phyloP scores from a whole-genome alignment of 2,888 invertebrate genomes.

The Suillia variegata region DNA sequence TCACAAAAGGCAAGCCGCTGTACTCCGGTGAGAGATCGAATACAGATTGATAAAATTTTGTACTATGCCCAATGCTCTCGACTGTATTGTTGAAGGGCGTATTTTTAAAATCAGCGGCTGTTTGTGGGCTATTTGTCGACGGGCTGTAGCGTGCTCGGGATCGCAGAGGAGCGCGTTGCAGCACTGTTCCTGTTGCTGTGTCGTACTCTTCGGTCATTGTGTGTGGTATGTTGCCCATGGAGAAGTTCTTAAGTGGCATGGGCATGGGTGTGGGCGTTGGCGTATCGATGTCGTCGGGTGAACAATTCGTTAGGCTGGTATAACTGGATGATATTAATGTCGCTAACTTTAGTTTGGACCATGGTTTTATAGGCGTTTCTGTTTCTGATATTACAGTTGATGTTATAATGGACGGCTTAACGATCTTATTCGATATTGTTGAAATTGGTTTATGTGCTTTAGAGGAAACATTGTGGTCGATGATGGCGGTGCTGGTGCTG shows the following conservation, averaged over 20 bases:
- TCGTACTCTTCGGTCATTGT: conserved; percentile 25
- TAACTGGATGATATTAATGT: conserved; percentile 60
- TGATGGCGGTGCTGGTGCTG: conserved; percentile 7
- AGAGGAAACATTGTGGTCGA: too few species aligned
- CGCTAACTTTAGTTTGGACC: conserved; percentile 80
- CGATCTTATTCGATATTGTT: conserved; percentile 44
- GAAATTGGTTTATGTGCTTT: conserved; percentile 48
- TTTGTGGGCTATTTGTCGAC: neutral
- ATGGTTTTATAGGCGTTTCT: conserved; percentile 66
- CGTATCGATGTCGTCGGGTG: conserved; percentile 41
- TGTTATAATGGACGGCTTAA: conserved; percentile 41
- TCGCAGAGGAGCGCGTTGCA: neutral
- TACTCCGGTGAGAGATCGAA: conserved; percentile 88
- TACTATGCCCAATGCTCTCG: conserved; percentile 23
- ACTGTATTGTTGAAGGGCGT: neutral
- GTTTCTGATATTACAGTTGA: conserved; percentile 44
- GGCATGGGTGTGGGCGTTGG: conserved; percentile 41
- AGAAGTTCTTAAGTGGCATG: conserved; percentile 47
- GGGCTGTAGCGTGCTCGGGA: neutral
- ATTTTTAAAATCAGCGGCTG: too few species aligned
- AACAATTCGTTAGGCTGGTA: conserved; percentile 54
- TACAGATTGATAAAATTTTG: conserved; percentile 80
- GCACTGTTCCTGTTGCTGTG: neutral
- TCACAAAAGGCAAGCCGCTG: conserved; percentile 83
- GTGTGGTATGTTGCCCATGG: conserved; percentile 49